A percentile compares a stretch with the other conserved stretches of the same genome.
These are phyloP conservation scores for Lutra lutra DNA, from an alignment of 2,797 vertebrate genomes.

Conservation along the genomic window DNA sequence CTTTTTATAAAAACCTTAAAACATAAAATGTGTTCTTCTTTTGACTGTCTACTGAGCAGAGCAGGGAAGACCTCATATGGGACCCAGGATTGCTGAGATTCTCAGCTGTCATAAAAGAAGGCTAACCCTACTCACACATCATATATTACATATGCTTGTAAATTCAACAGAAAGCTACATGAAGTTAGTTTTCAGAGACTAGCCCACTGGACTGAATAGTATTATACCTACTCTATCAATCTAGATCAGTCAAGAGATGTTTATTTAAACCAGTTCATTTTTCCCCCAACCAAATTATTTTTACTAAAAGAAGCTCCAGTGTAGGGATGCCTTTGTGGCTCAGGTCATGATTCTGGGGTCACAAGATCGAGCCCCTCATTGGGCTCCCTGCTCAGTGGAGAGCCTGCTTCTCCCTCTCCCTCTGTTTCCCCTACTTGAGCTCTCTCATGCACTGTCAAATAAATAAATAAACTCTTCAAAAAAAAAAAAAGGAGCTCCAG, in stretches of 20 bases:
- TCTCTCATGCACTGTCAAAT: neutral
- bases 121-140: neutral
- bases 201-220: neutral
- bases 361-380: neutral
- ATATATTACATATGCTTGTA: neutral
- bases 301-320: neutral
- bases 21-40: neutral
- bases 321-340: neutral
- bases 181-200: neutral
- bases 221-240: neutral
- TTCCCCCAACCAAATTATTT: neutral
- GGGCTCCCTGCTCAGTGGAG: neutral
- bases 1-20: neutral
- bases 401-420: neutral
- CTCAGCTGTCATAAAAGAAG: neutral
- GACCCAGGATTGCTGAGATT: neutral
- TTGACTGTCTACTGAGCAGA: neutral
- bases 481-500: neutral
- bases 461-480: neutral
- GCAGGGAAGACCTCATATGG: neutral
- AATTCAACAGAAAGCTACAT: neutral
- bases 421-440: neutral
- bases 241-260: neutral
- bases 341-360: neutral
- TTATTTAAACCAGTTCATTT: neutral